These are phyloP conservation scores for Gymnopithys bicolor DNA, from an alignment of 2,797 vertebrate genomes.

Conservation along the genomic window DNA sequence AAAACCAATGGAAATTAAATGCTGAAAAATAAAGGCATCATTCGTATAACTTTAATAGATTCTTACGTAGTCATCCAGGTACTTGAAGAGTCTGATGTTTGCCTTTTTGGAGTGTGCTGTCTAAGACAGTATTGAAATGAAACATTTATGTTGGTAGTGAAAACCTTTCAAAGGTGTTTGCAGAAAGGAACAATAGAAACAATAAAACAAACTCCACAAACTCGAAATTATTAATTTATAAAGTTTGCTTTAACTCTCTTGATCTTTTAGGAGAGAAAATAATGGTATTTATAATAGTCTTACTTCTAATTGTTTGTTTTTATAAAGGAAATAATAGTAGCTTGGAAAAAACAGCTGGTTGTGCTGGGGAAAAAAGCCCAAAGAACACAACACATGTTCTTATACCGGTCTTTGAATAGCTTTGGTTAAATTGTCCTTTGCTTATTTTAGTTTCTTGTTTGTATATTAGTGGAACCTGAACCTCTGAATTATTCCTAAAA, in stretches of 20 bases:
- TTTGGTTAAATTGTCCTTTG: neutral
- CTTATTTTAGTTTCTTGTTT: neutral
- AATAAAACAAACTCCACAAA: neutral
- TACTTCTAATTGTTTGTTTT: neutral
- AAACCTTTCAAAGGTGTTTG: neutral
- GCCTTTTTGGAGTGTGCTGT: neutral
- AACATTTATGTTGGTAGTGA: neutral
- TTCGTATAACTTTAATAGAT: neutral
- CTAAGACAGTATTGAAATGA: neutral
- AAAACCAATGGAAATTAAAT: neutral
- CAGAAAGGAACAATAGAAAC: neutral
- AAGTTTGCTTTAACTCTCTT: neutral
- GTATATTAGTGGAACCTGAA: neutral
- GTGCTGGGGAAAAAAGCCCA: neutral
- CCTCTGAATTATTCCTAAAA: too few species aligned
- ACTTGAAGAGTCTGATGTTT: conserved; percentile 7
- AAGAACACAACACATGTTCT: neutral
- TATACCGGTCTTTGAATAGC: neutral
- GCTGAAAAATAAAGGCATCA: neutral
- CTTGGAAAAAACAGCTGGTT: neutral
- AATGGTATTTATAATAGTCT: neutral
- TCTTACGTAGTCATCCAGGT: neutral
- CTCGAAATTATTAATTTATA: neutral
- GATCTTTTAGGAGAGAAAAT: neutral
- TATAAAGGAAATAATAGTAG: neutral